These are phyloP conservation scores for Himalopsyche anomala DNA, from an alignment of 2,888 invertebrate genomes.

Conservation along the genomic window DNA sequence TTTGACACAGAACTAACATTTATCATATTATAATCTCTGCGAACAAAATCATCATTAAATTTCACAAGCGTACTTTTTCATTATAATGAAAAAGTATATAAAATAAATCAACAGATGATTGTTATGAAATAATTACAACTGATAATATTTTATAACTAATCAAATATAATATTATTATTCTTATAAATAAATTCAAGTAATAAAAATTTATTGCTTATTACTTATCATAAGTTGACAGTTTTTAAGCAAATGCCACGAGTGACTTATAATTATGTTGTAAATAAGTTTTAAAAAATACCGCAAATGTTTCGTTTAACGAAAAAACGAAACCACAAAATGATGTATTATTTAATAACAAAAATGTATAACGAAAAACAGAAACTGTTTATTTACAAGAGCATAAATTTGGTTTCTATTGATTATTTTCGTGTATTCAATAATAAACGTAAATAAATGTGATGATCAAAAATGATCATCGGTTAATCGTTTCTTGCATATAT, in stretches of 20 bases:
- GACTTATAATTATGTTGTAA: neutral
- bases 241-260: neutral
- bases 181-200: neutral
- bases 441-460: too few species aligned
- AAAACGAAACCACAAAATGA: neutral
- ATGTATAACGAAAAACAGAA: neutral
- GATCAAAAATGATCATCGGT: neutral
- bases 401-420: neutral
- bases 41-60: neutral
- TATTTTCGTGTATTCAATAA: neutral
- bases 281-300: neutral
- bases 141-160: too few species aligned
- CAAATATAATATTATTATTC: neutral
- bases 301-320: neutral
- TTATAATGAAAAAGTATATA: too few species aligned
- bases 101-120: too few species aligned
- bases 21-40: neutral
- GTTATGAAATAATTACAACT: too few species aligned
- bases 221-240: too few species aligned
- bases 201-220: neutral
- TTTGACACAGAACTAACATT: neutral
- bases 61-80: neutral
- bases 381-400: neutral
- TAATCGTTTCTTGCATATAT: neutral
- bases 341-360: neutral